A percentile compares a stretch with the other conserved stretches of the same genome.
These are phyloP conservation scores for Champsocephalus gunnari DNA, from an alignment of 2,797 vertebrate species.

Conservation along the genomic window DNA sequence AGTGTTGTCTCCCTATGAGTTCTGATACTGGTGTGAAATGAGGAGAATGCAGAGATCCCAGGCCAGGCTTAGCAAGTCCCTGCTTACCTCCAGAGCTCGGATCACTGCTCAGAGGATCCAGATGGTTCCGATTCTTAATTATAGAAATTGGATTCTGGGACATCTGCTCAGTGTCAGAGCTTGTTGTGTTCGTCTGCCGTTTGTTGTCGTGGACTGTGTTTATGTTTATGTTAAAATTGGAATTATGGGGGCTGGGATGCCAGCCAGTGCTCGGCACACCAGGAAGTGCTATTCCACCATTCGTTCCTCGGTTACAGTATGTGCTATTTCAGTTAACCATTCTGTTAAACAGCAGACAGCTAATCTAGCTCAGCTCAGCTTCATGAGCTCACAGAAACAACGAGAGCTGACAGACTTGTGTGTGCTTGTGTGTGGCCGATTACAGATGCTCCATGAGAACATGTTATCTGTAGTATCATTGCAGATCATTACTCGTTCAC, in stretches of 20 bases:
- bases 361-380: slow-evolving; percentile 56
- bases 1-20: not conserved
- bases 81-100: slow-evolving; percentile 11
- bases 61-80: not conserved
- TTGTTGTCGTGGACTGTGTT: slow-evolving; percentile 41
- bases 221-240: slow-evolving; percentile 40
- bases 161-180: slow-evolving; percentile 34
- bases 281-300: slow-evolving; percentile 38
- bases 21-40: not conserved
- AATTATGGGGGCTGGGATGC: slow-evolving; percentile 36
- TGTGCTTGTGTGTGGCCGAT: slow-evolving; percentile 16
- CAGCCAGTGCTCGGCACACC: slow-evolving; percentile 38
- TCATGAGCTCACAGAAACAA: slow-evolving; percentile 35
- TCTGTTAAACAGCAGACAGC: slow-evolving; percentile 56
- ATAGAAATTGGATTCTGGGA: slow-evolving; percentile 32
- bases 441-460: slow-evolving; percentile 33
- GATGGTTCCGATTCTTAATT: slow-evolving; percentile 38
- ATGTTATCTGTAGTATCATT: slow-evolving; percentile 25
- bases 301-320: slow-evolving; percentile 43
- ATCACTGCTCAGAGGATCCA: slow-evolving; percentile 24
- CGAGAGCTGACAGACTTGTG: slow-evolving; percentile 24
- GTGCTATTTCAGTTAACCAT: slow-evolving; percentile 51
- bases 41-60: not conserved
- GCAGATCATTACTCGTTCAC: not conserved
- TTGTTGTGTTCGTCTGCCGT: slow-evolving; percentile 23